phyloP scores from a whole-genome alignment of 2,797 vertebrate species.

The Agapornis canus region DNA sequence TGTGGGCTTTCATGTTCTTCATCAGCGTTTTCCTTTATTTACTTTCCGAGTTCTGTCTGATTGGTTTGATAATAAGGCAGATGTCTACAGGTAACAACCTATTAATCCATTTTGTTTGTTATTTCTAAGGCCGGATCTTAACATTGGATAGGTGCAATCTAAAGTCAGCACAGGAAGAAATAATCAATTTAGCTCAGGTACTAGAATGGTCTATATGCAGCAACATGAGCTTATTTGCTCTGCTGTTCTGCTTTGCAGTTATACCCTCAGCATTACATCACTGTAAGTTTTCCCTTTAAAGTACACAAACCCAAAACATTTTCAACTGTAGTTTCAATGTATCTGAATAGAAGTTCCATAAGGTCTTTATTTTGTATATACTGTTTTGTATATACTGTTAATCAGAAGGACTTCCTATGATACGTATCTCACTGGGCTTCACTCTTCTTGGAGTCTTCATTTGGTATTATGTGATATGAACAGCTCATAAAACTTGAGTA shows the following conservation, averaged over 20 bases:
- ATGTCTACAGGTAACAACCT: constrained; percentile 88
- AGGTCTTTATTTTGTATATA: not conserved
- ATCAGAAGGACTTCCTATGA: not conserved
- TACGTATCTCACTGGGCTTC: not conserved
- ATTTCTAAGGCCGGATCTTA: not conserved
- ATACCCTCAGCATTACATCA: not conserved
- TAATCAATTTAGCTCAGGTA: not conserved
- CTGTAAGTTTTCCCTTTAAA: not conserved
- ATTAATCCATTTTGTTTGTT: not conserved
- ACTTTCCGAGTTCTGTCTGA: constrained; percentile 91
- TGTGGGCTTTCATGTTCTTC: constrained; percentile 94
- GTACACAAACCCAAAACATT: not conserved
- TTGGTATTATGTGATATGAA: not conserved
- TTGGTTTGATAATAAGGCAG: constrained; percentile 94
- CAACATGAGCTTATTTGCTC: not conserved
- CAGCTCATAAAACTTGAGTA: not conserved
- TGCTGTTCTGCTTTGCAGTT: not conserved
- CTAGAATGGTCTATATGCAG: not conserved
- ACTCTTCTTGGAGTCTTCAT: not conserved
- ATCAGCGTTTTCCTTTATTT: constrained; percentile 87
- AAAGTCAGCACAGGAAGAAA: not conserved
- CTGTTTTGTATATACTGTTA: not conserved
- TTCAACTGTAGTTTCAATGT: not conserved
- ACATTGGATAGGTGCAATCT: not conserved
- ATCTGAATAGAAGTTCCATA: not conserved